These are phyloP conservation scores for Gulo gulo DNA, from an alignment of 2,113 vertebrate species.

Conservation along the genomic window DNA sequence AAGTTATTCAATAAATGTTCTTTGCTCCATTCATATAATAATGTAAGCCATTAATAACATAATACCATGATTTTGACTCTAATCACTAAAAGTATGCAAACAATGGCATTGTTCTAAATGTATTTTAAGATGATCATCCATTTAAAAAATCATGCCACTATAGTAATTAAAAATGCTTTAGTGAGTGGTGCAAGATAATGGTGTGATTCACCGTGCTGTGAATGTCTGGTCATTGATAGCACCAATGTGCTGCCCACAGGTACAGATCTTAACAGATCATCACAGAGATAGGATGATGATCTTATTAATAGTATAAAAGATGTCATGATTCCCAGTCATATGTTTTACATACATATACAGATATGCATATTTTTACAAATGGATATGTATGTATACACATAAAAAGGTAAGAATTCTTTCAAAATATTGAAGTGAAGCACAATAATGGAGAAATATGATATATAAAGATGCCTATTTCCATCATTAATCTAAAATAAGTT, in stretches of 20 bases:
- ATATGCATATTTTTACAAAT: no score
- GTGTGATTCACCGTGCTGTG: neutral
- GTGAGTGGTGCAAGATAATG: neutral
- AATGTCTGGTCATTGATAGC: neutral
- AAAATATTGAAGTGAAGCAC: neutral
- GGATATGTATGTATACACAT: neutral
- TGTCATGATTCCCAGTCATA: neutral
- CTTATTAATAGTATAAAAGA: neutral
- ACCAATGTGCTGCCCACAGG: neutral
- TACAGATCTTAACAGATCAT: neutral
- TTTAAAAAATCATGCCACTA: slow-evolving; percentile 18
- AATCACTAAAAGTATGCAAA: slow-evolving; percentile 36
- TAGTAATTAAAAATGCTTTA: neutral
- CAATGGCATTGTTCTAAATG: slow-evolving; percentile 39
- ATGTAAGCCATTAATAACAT: neutral
- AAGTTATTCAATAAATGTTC: neutral
- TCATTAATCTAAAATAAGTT: neutral
- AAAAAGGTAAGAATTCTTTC: neutral
- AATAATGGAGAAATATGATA: neutral
- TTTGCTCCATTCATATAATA: neutral
- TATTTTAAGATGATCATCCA: neutral
- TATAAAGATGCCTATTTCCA: neutral
- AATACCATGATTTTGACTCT: neutral
- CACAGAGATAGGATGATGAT: accelerated
- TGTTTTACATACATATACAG: neutral